These are phyloP conservation scores for Myripristis jacobus DNA, from an alignment of 2,797 vertebrate species.

Conservation along the genomic window DNA sequence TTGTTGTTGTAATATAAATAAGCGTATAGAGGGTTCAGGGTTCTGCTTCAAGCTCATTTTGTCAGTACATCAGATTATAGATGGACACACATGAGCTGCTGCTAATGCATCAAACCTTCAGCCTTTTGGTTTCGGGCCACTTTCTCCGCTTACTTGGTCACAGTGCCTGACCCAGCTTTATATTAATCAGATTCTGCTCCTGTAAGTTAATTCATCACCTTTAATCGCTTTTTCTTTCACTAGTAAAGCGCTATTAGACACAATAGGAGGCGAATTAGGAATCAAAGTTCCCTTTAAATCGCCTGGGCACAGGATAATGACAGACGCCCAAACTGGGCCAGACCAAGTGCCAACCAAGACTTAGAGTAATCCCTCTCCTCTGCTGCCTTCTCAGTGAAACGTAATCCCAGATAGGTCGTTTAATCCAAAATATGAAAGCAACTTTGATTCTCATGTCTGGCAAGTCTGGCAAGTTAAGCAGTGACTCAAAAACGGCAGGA, in stretches of 20 bases:
- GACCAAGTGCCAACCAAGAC: conserved; percentile 18
- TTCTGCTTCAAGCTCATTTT: background rate
- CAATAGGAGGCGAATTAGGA: conserved; percentile 18
- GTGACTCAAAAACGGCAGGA: background rate
- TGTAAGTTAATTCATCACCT: background rate
- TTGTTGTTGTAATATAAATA: too few species aligned
- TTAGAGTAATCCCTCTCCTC: conserved; percentile 38
- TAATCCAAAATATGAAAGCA: background rate
- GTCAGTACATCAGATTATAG: background rate
- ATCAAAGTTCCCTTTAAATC: conserved; percentile 2
- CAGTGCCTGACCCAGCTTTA: too few species aligned
- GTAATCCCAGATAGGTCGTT: conserved; percentile 25
- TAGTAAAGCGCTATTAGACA: background rate
- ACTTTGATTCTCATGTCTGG: background rate
- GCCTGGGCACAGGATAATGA: background rate
- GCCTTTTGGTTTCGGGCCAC: background rate
- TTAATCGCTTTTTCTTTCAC: background rate
- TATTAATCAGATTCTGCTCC: background rate
- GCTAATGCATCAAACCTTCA: background rate
- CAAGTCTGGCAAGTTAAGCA: background rate
- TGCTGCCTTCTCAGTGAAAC: conserved; percentile 19
- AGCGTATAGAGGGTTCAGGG: too few species aligned
- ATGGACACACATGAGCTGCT: background rate
- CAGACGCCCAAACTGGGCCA: background rate
- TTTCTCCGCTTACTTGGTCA: too few species aligned